Conservation (phyloP, 2,797 vertebrate species). For the Neosilurus mollespiculum region DNA sequence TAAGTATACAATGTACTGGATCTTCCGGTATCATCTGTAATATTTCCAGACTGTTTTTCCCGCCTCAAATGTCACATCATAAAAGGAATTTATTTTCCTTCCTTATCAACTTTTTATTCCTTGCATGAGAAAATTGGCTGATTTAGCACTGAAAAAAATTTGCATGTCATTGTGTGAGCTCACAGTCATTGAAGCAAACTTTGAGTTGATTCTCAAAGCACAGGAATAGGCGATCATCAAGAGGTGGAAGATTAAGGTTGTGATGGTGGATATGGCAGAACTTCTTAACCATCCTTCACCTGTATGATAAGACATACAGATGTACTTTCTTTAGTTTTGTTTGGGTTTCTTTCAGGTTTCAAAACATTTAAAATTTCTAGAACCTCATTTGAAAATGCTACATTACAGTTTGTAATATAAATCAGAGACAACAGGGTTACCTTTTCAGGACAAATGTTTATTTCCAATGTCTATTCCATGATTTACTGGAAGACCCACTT, state of each 20-base stretch:
- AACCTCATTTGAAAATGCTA: not conserved
- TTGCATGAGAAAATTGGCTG: not conserved
- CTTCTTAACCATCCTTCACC: not conserved
- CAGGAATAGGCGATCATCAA: not conserved
- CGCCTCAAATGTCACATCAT: not conserved
- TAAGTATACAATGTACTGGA: constrained; percentile 10
- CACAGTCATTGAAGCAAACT: not conserved
- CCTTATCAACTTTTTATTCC: not conserved
- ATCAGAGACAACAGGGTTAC: not conserved
- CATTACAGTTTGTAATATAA: not conserved
- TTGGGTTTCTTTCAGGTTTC: not conserved
- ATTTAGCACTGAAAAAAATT: not conserved
- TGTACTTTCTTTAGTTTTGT: not conserved
- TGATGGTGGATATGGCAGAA: not conserved
- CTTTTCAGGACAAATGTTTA: not conserved
- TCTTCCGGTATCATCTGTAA: not conserved
- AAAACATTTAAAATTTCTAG: not conserved
- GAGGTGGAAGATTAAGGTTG: constrained; percentile 1
- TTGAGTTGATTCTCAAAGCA: not conserved
- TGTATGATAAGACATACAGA: not conserved
- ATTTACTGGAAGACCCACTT: not conserved
- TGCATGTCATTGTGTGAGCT: not conserved
- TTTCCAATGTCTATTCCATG: not conserved
- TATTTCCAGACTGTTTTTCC: not conserved
- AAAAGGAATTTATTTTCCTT: not conserved